A percentile compares a stretch with the other conserved stretches of the same genome.
phyloP scores from a whole-genome alignment of 2,113 vertebrate genomes.

The Formicarius rufipectus region DNA sequence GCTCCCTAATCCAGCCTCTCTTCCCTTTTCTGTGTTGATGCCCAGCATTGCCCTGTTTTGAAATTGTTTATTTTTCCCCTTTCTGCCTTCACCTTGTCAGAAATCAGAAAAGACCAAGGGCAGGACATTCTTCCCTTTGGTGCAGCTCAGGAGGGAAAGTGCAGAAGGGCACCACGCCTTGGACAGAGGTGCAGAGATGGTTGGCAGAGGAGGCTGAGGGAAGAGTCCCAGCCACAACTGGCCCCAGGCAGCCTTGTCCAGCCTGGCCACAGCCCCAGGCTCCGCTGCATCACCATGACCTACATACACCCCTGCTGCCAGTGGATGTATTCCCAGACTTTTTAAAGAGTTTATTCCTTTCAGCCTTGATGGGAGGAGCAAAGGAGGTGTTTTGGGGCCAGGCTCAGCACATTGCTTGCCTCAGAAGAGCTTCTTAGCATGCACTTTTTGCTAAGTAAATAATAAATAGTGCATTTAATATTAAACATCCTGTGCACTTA shows the following conservation, averaged over 20 bases:
- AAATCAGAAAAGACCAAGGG: background rate
- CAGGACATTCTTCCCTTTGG: background rate
- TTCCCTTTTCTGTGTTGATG: background rate
- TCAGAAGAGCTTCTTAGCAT: background rate
- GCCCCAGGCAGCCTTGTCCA: background rate
- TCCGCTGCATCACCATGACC: background rate
- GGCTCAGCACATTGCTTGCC: fast-evolving
- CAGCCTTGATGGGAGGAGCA: background rate
- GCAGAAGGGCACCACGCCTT: fast-evolving
- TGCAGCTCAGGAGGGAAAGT: background rate
- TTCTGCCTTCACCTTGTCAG: background rate
- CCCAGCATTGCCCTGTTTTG: background rate
- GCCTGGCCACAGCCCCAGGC: background rate
- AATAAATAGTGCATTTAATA: slow-evolving; percentile 34
- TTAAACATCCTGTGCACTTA: slow-evolving; percentile 20
- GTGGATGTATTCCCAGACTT: background rate
- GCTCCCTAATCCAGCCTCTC: background rate
- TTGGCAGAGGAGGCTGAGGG: background rate
- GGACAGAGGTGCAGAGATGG: background rate
- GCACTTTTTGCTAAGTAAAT: slow-evolving; percentile 18
- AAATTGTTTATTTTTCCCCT: background rate
- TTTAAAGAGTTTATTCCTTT: slow-evolving; percentile 4
- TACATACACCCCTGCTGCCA: background rate
- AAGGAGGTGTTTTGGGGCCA: background rate
- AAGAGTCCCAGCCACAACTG: background rate